Conservation (phyloP, 2,888 invertebrate genomes). For the Melangyna quadrimaculata region DNA sequence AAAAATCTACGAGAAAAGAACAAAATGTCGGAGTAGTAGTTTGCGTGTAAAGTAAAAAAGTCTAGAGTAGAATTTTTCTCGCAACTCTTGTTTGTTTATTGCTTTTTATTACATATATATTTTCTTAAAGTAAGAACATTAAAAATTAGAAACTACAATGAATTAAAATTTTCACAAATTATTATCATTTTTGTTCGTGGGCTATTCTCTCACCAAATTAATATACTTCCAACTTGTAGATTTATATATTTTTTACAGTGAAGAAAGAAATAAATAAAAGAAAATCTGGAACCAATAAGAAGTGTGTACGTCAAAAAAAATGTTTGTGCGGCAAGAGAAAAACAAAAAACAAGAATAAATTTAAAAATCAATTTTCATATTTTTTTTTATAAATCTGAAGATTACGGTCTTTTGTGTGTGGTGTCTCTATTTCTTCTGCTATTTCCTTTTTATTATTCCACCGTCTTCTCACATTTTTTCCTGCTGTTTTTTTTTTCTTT, state of each 20-base stretch:
- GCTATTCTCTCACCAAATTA: background rate
- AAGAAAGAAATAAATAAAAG: background rate
- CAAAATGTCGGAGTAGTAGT: conserved; percentile 5
- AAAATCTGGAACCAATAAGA: background rate
- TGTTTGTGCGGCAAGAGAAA: background rate
- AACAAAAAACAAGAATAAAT: background rate
- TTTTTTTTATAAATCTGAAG: background rate
- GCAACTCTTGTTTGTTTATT: conserved; percentile 6
- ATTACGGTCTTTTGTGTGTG: background rate
- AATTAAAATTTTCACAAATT: background rate
- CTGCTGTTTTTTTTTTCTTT: background rate
- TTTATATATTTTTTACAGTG: background rate
- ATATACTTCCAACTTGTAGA: background rate
- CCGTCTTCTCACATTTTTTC: background rate
- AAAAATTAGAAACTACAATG: background rate
- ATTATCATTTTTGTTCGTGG: background rate
- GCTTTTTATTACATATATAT: background rate
- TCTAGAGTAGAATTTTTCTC: conserved; percentile 3
- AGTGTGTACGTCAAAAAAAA: conserved; percentile 4
- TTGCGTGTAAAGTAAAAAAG: conserved; percentile 4
- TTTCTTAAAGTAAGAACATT: background rate
- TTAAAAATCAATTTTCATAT: background rate
- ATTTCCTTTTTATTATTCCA: background rate
- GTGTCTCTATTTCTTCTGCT: background rate
- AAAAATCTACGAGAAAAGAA: background rate